A percentile compares a stretch with the other conserved stretches of the same genome.
phyloP scores from a whole-genome alignment of 2,888 invertebrate genomes.

The Thereva unica region DNA sequence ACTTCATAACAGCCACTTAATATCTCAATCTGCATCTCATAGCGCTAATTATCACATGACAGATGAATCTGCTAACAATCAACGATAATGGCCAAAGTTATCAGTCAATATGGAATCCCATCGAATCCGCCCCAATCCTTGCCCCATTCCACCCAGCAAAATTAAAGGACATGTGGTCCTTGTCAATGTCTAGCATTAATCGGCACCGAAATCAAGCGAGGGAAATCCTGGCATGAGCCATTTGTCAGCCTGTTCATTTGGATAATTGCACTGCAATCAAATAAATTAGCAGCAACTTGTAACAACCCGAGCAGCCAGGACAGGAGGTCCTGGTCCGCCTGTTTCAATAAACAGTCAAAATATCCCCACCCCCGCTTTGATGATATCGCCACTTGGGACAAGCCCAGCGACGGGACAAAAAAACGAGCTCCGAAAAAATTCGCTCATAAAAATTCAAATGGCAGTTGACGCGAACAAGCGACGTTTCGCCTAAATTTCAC shows the following conservation, averaged over 20 bases:
- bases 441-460: slow-evolving; percentile 36
- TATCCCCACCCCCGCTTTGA: slow-evolving; percentile 1
- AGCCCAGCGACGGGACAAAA: not conserved
- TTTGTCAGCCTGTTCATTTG: slow-evolving; percentile 58
- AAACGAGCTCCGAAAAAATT: not conserved
- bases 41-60: not conserved
- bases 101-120: slow-evolving; percentile 11
- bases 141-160: slow-evolving; percentile 28
- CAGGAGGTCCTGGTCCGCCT: not conserved
- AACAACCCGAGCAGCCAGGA: not conserved
- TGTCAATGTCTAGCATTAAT: slow-evolving; percentile 38
- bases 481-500: slow-evolving; percentile 56
- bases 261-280: slow-evolving; percentile 58
- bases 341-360: not conserved
- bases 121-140: not conserved
- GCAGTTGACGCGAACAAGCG: slow-evolving; percentile 6
- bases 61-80: slow-evolving; percentile 21
- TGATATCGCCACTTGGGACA: slow-evolving; percentile 28
- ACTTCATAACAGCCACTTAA: too few species aligned
- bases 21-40: too few species aligned
- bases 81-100: slow-evolving; percentile 24
- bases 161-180: slow-evolving; percentile 45
- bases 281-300: slow-evolving; percentile 57
- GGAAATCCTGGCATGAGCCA: slow-evolving; percentile 47
- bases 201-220: slow-evolving; percentile 18